Percentiles rank a stretch among this genome's conserved stretches.
Conservation (phyloP, 2,797 vertebrate species). For the Ctenochaetus hawaiiensis region DNA sequence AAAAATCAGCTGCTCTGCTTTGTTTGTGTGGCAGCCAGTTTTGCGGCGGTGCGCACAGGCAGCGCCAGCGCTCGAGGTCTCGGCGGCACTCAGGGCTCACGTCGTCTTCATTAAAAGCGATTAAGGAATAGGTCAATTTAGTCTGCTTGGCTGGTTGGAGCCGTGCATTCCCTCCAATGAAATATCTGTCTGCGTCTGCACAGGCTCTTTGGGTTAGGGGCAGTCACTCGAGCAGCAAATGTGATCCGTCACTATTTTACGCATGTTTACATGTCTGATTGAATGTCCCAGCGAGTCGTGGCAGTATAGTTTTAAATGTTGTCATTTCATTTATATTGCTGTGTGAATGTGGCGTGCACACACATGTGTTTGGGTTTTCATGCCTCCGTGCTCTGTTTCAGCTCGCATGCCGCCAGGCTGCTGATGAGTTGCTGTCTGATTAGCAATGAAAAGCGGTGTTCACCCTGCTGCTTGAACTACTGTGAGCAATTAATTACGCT, state of each 20-base stretch:
- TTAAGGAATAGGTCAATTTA: constrained; percentile 86
- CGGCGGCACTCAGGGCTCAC: constrained; percentile 73
- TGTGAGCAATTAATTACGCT: constrained; percentile 64
- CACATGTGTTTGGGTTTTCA: constrained; percentile 44
- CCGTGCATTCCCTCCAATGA: constrained; percentile 51
- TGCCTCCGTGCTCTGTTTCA: constrained; percentile 43
- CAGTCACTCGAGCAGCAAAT: constrained; percentile 73
- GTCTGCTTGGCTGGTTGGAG: constrained; percentile 75
- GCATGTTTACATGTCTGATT: constrained; percentile 75
- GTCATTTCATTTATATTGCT: constrained; percentile 34
- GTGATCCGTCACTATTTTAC: constrained; percentile 71
- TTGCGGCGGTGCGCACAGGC: constrained; percentile 37
- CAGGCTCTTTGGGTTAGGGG: constrained; percentile 50
- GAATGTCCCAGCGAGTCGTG: constrained; percentile 59
- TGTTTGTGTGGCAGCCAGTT: constrained; percentile 74
- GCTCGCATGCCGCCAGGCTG: constrained; percentile 37
- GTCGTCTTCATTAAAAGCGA: constrained; percentile 85
- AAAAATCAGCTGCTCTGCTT: constrained; percentile 74
- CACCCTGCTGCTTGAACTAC: constrained; percentile 59
- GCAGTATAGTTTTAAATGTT: constrained; percentile 44
- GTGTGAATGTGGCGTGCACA: not conserved
- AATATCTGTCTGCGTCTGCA: constrained; percentile 75
- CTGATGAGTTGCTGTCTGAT: constrained; percentile 73
- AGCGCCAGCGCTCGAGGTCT: constrained; percentile 59
- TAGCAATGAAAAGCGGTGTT: constrained; percentile 59